Conservation (phyloP, 2,797 vertebrate species). For the Rhinatrema bivittatum region DNA sequence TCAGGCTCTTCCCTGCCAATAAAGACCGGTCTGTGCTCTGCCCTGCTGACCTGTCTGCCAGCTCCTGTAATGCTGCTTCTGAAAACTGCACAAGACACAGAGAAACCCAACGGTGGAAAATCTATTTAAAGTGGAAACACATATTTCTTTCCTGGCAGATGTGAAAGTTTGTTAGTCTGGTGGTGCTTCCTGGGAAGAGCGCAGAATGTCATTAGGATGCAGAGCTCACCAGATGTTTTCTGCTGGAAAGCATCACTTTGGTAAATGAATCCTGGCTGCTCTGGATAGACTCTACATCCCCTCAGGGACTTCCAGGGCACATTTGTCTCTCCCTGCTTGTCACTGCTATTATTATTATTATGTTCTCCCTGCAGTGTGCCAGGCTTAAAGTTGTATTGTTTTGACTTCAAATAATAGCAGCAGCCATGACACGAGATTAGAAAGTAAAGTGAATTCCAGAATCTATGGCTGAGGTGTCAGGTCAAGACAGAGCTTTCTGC, state of each 20-base stretch:
- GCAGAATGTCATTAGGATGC: not conserved
- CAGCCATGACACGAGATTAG: not conserved
- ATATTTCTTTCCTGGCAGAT: too few relatives aligned
- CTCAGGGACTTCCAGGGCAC: not conserved
- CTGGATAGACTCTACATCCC: not conserved
- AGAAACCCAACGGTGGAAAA: too few relatives aligned
- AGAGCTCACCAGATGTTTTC: not conserved
- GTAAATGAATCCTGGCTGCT: not conserved
- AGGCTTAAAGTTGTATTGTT: constrained; percentile 3
- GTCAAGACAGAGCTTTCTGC: too few relatives aligned
- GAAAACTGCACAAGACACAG: too few relatives aligned
- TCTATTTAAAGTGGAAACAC: too few relatives aligned
- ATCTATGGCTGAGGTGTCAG: too few relatives aligned
- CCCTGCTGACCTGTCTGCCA: too few relatives aligned
- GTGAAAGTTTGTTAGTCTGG: too few relatives aligned
- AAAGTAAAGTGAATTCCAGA: too few relatives aligned
- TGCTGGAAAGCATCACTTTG: not conserved
- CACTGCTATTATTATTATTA: constrained; percentile 4
- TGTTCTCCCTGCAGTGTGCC: constrained; percentile 3
- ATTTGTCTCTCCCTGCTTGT: not conserved
- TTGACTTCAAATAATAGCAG: not conserved
- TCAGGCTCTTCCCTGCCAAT: too few relatives aligned
- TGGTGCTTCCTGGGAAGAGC: not conserved
- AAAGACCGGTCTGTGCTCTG: too few relatives aligned
- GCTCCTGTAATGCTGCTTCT: too few relatives aligned